Percentiles rank a stretch among this genome's conserved stretches.
Evolutionary conservation across 30 jellyfish, hydroid and myxozoan species (phyloP).

Genomic region (Aurelia sp.): DNA sequence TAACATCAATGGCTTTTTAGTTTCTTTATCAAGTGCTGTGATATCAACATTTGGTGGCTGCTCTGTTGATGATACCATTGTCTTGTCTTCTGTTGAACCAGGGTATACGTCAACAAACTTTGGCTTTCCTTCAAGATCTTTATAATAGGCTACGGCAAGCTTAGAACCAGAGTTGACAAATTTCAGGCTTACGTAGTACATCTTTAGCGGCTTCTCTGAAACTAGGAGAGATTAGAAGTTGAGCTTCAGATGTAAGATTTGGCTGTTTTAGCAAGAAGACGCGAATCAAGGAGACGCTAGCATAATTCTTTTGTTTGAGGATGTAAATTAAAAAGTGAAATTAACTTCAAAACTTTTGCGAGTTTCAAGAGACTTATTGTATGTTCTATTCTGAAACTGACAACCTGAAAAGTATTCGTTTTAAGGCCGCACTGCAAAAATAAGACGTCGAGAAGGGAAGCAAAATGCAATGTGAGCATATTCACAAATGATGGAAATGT

Average conservation of each 20-base stretch:
- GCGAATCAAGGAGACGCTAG: too few species aligned
- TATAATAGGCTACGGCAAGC: conserved; percentile 49
- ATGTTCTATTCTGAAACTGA: too few species aligned
- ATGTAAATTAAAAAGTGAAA: too few species aligned
- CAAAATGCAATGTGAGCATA: too few species aligned
- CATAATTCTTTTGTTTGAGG: too few species aligned
- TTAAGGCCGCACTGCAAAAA: too few species aligned
- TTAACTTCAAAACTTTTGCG: too few species aligned
- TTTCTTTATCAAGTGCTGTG: conserved; percentile 56
- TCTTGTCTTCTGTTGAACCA: conserved; percentile 33
- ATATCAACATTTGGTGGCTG: conserved; percentile 35
- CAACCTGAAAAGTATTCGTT: too few species aligned
- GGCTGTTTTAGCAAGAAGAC: too few species aligned
- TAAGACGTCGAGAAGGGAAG: too few species aligned
- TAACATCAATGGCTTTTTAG: conserved; percentile 22
- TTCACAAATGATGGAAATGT: too few species aligned
- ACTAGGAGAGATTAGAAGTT: background rate
- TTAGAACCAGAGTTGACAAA: conserved; percentile 52
- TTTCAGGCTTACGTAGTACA: conserved; percentile 58
- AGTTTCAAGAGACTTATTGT: too few species aligned
- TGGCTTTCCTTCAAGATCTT: conserved; percentile 59
- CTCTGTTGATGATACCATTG: conserved; percentile 28
- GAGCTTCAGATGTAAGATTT: background rate
- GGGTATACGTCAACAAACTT: conserved; percentile 25
- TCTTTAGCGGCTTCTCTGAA: conserved; percentile 48